Evolutionary conservation across 2,113 vertebrate genomes (phyloP).

Genomic region (Prunella fulvescens): DNA sequence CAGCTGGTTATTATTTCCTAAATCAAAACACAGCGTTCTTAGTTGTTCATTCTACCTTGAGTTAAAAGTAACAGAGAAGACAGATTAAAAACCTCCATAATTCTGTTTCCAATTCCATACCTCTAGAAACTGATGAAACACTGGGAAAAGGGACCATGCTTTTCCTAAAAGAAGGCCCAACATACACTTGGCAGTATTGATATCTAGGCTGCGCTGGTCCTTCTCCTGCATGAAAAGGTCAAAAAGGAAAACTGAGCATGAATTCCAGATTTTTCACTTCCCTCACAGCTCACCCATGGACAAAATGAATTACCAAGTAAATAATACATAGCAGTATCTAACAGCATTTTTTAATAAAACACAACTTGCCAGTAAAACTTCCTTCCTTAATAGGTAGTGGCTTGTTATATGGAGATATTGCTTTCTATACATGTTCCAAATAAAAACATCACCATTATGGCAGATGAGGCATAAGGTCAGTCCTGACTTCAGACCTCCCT

Average conservation of each 20-base stretch:
- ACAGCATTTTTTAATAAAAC: background rate
- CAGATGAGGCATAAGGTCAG: background rate
- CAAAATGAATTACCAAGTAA: background rate
- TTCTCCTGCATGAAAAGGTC: slow-evolving; percentile 84
- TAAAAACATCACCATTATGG: rapidly evolving
- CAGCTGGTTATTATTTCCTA: background rate
- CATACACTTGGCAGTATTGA: slow-evolving; percentile 99
- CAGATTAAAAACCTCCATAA: background rate
- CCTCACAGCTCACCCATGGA: background rate
- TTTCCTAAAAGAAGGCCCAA: slow-evolving; percentile 97
- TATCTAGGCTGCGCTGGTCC: slow-evolving; percentile 98
- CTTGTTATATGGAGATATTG: background rate
- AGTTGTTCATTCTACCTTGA: background rate
- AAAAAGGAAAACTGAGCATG: background rate
- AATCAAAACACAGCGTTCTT: background rate
- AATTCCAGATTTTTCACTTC: slow-evolving; percentile 2
- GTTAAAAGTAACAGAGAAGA: background rate
- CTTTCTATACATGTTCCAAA: background rate
- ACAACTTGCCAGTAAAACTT: background rate
- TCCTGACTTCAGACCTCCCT: background rate
- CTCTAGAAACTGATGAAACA: slow-evolving; percentile 99
- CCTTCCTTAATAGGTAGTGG: background rate
- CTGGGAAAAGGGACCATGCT: slow-evolving; percentile 97
- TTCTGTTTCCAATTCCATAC: slow-evolving; percentile 65
- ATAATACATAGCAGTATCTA: background rate